Conservation (phyloP, 2,113 vertebrate species). For the Triplophysa tibetana region DNA sequence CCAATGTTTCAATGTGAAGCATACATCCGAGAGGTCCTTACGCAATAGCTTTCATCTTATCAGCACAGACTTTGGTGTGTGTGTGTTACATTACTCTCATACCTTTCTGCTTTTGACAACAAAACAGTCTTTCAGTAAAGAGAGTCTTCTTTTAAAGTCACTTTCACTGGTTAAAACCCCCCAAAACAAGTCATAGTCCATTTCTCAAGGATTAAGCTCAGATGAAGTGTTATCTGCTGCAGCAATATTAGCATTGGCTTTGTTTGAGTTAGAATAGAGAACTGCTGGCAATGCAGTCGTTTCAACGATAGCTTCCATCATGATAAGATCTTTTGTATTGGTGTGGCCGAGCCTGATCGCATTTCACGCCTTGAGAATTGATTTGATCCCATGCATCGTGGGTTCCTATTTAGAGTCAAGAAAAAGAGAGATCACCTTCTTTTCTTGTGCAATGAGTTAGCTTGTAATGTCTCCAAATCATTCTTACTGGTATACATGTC, state of each 20-base stretch:
- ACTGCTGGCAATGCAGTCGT: neutral
- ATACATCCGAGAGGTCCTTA: neutral
- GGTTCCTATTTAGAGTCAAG: neutral
- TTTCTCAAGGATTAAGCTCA: neutral
- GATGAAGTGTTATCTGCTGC: conserved; percentile 15
- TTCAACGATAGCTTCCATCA: neutral
- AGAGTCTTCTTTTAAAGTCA: neutral
- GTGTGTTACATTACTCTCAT: conserved; percentile 37
- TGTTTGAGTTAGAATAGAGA: neutral
- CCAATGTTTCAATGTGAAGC: conserved; percentile 13
- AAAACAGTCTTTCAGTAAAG: neutral
- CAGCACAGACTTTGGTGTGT: conserved; percentile 11
- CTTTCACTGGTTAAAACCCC: neutral
- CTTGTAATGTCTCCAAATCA: neutral
- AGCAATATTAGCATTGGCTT: conserved; percentile 11
- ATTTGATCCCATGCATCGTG: conserved; percentile 22
- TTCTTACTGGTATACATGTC: neutral
- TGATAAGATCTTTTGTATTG: conserved; percentile 29
- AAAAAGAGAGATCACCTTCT: neutral
- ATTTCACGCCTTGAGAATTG: conserved; percentile 26
- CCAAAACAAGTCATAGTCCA: conserved; percentile 15
- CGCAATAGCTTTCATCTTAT: conserved; percentile 26
- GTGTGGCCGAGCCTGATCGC: conserved; percentile 21
- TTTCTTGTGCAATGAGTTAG: neutral
- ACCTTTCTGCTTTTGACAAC: neutral